Evolutionary conservation across 1,140 invertebrate genomes (phyloP).

Genomic region (Portunus trituberculatus): DNA sequence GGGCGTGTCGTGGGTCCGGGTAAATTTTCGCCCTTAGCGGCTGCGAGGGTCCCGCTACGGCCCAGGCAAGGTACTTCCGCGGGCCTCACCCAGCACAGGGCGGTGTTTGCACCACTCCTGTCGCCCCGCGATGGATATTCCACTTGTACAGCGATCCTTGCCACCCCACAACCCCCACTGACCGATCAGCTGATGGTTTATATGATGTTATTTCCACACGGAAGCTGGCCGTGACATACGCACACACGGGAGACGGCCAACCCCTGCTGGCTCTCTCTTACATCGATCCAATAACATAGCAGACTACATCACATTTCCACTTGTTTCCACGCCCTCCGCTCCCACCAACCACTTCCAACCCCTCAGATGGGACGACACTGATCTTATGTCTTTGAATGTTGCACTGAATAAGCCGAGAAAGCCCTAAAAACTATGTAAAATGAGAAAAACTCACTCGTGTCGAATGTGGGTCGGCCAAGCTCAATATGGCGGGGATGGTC

Average conservation of each 20-base stretch:
- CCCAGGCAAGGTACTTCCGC: constrained; percentile 63
- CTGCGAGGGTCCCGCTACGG: constrained; percentile 64
- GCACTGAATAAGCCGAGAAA: constrained; percentile 69
- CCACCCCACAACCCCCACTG: not conserved
- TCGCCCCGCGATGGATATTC: constrained; percentile 15
- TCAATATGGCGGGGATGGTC: constrained; percentile 73
- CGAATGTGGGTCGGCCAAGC: constrained; percentile 70
- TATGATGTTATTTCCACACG: constrained; percentile 72
- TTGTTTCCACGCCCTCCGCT: constrained; percentile 57
- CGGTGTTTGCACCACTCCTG: not conserved
- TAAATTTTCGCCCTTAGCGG: constrained; percentile 62
- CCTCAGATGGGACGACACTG: constrained; percentile 51
- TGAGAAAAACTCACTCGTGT: constrained; percentile 71
- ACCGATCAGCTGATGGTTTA: constrained; percentile 61
- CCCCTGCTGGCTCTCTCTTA: constrained; percentile 71
- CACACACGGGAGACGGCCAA: constrained; percentile 72
- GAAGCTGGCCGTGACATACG: constrained; percentile 73
- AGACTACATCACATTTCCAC: constrained; percentile 74
- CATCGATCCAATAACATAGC: constrained; percentile 76
- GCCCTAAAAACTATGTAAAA: constrained; percentile 69
- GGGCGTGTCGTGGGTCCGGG: constrained; percentile 66
- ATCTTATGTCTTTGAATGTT: constrained; percentile 61
- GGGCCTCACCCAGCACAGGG: constrained; percentile 36
- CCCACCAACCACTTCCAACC: constrained; percentile 52
- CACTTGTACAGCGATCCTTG: not conserved